A percentile compares a stretch with the other conserved stretches of the same genome.
phyloP scores from a whole-genome alignment of 2,797 vertebrate genomes.

The Myotis daubentonii region DNA sequence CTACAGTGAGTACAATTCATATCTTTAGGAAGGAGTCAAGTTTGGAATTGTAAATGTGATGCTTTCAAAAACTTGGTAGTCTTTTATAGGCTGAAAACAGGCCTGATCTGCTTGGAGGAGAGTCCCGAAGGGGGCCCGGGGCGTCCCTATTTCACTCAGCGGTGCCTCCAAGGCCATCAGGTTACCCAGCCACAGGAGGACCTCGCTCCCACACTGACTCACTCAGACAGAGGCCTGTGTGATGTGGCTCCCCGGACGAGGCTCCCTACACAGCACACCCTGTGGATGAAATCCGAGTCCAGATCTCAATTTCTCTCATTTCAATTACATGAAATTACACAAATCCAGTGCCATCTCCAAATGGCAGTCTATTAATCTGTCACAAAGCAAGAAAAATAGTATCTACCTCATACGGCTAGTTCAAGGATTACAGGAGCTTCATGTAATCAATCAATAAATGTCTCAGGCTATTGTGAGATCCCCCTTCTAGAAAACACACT shows the following conservation, averaged over 20 bases:
- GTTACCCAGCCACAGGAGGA: not conserved
- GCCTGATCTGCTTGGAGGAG: not conserved
- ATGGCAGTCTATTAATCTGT: not conserved
- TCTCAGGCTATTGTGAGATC: not conserved
- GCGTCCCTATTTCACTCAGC: not conserved
- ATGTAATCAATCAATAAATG: not conserved
- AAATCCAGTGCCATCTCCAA: slow-evolving; percentile 16
- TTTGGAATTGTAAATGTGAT: not conserved
- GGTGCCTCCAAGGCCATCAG: not conserved
- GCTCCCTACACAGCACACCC: not conserved
- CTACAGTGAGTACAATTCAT: not conserved
- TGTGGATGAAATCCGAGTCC: not conserved
- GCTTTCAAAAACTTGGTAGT: not conserved
- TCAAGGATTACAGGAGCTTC: slow-evolving; percentile 30
- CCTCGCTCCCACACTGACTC: not conserved
- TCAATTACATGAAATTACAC: not conserved
- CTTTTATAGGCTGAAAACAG: not conserved
- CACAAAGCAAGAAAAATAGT: not conserved
- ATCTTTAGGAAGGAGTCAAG: not conserved
- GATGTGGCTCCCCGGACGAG: not conserved
- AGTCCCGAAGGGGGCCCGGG: not conserved
- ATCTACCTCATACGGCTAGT: not conserved
- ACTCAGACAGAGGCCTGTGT: not conserved
- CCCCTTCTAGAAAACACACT: not conserved
- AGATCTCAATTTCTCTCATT: not conserved